Base-by-base conservation (phyloP, 1,140 invertebrate genomes). In the Drosophila ambigua region DNA sequence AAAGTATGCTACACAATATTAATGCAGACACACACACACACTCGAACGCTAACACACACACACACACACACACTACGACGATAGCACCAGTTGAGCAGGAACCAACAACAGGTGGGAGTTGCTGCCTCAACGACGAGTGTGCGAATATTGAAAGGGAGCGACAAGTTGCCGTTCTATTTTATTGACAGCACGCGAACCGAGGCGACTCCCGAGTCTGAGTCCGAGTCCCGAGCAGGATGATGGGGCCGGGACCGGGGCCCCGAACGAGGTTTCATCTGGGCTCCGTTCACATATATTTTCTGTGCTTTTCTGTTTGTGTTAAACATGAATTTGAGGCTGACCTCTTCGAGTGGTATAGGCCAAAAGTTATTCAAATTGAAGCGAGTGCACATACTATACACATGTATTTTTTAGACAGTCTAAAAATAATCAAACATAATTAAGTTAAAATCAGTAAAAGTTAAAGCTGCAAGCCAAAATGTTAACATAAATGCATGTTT, bases 121-220 rank as follows among this genome's bases (percentile, higher is more conserved):
- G 77, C 75, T 90, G 74, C 60, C 78, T 20, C 74, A 53, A 69
- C 89, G 79, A 89, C 75, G 75, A 72, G 59, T 72, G 50, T 69
- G 74, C 64, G 64, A 64, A 71, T 81, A 90, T 77, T 90, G 83
- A 90, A 89, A 82, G 80, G 78, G 71, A 82, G 72, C 83, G 55
- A 79, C 72, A 78, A 72, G 77, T 74, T 60, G 79, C 49, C 74
- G 60, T 57, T 51, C 54, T 44, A 72, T 81, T 90, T 88, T 81
- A 76, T 82, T 83, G 69, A 66, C 79, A 75, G 52, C 65, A 57
- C 51, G 57, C 61, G 73, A 77, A 57, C 51, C 67, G 64, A 78
- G 44, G 44, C 48, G 35, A 62, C 31, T 7, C n/a, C 43, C 49
- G 58, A 62, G 35, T 39, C 11, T 61, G 31, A 45, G 39, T 23